Evolutionary conservation across 2,797 vertebrate genomes (phyloP).

Genomic region (Lagorchestes hirsutus): DNA sequence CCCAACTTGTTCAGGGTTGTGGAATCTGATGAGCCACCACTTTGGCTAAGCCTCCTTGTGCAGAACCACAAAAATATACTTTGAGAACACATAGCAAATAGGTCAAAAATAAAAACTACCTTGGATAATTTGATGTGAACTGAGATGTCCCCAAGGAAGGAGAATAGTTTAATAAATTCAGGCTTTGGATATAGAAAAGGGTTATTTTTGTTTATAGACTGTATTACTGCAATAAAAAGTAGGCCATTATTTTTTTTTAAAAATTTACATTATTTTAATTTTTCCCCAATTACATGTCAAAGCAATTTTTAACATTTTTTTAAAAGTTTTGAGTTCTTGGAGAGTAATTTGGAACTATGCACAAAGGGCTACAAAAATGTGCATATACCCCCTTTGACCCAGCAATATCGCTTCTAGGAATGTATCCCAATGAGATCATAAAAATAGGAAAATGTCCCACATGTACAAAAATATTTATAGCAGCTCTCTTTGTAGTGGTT

Average conservation of each 20-base stretch:
- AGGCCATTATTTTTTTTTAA: background rate
- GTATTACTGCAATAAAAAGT: background rate
- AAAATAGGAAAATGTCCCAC: too few species aligned
- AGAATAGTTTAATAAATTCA: background rate
- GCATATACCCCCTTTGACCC: too few species aligned
- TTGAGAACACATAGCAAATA: background rate
- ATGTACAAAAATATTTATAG: too few species aligned
- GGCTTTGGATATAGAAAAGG: background rate
- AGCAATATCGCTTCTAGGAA: too few species aligned
- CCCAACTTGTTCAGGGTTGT: constrained; percentile 6
- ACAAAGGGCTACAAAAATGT: too few species aligned
- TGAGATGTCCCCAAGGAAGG: background rate
- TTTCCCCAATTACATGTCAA: background rate
- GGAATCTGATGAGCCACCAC: background rate
- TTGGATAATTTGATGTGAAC: background rate
- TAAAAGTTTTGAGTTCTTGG: too few species aligned
- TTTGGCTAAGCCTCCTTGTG: constrained; percentile 2
- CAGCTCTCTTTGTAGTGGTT: too few species aligned
- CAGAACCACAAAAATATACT: constrained; percentile 36
- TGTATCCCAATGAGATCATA: too few species aligned
- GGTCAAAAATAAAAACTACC: constrained; percentile 18
- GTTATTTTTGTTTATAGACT: background rate
- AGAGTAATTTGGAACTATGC: too few species aligned
- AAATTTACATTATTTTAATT: background rate
- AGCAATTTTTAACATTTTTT: background rate